phyloP scores from a whole-genome alignment of 1,140 invertebrate genomes.

The Pomacea maculata region DNA sequence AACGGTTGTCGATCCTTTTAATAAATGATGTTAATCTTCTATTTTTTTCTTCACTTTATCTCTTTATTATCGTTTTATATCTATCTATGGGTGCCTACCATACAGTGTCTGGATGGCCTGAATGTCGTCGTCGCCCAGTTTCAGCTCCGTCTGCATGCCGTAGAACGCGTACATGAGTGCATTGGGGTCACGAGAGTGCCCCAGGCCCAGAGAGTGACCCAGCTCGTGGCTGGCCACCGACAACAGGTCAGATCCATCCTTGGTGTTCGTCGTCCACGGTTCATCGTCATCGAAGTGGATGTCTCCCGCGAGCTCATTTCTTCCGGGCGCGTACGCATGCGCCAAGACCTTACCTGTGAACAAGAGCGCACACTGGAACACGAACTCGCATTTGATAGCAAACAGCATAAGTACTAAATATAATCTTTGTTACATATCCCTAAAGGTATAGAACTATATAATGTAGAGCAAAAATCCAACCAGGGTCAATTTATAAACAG shows the following conservation, averaged over 20 bases:
- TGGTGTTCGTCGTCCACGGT: constrained; percentile 43
- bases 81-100: too few relatives aligned
- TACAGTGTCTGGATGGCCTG: constrained; percentile 29
- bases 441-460: too few relatives aligned
- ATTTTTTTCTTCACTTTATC: too few relatives aligned
- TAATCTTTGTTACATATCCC: too few relatives aligned
- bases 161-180: constrained; percentile 56
- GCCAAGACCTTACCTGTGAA: constrained; percentile 46
- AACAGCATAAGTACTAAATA: too few relatives aligned
- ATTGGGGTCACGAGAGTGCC: constrained; percentile 43
- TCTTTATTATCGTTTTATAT: too few relatives aligned
- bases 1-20: background rate
- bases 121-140: constrained; percentile 56
- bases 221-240: constrained; percentile 58
- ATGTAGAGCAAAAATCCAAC: too few relatives aligned
- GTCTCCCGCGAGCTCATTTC: constrained; percentile 72
- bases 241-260: constrained; percentile 24
- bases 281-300: constrained; percentile 63
- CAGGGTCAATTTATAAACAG: too few relatives aligned
- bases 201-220: constrained; percentile 57
- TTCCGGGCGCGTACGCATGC: constrained; percentile 69
- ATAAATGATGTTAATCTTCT: background rate
- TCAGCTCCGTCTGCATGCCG: constrained; percentile 36
- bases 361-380: background rate
- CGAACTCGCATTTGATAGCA: background rate